A percentile compares a stretch with the other conserved stretches of the same genome.
Conservation (phyloP, 2,888 invertebrate genomes). For the Athrips mouffetella region DNA sequence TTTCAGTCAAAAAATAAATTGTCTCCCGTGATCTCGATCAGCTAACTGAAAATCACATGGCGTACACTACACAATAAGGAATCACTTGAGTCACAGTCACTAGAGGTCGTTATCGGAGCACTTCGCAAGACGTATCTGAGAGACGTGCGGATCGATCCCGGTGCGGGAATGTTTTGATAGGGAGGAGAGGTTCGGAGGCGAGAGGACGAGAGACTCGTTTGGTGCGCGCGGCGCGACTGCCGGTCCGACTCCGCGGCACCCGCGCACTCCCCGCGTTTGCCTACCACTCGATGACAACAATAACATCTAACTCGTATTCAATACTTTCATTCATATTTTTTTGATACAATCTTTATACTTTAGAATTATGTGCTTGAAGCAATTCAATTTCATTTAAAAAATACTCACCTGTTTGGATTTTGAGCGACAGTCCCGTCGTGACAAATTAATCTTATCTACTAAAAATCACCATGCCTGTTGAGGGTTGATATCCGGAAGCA, state of each 20-base stretch:
- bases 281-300: conserved; percentile 33
- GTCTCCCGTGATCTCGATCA: conserved; percentile 24
- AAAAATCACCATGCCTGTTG: too few relatives aligned
- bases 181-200: conserved; percentile 29
- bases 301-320: conserved; percentile 36
- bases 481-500: too few relatives aligned
- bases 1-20: conserved; percentile 14
- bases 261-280: conserved; percentile 18
- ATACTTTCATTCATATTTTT: conserved; percentile 56
- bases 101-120: conserved; percentile 48
- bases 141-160: conserved; percentile 70
- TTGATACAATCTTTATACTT: background rate
- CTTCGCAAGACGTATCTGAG: conserved; percentile 31
- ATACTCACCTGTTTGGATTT: too few relatives aligned
- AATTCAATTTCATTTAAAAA: too few relatives aligned
- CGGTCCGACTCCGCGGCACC: conserved; percentile 22
- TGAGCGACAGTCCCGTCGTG: too few relatives aligned
- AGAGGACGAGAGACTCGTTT: conserved; percentile 35
- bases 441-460: too few relatives aligned
- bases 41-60: conserved; percentile 36
- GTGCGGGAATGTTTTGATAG: conserved; percentile 63
- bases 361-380: too few relatives aligned
- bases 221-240: conserved; percentile 68
- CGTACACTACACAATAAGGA: conserved; percentile 34
- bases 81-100: conserved; percentile 57